phyloP scores from a whole-genome alignment of 1,140 invertebrate species.

The Pachypeltis micranthus region DNA sequence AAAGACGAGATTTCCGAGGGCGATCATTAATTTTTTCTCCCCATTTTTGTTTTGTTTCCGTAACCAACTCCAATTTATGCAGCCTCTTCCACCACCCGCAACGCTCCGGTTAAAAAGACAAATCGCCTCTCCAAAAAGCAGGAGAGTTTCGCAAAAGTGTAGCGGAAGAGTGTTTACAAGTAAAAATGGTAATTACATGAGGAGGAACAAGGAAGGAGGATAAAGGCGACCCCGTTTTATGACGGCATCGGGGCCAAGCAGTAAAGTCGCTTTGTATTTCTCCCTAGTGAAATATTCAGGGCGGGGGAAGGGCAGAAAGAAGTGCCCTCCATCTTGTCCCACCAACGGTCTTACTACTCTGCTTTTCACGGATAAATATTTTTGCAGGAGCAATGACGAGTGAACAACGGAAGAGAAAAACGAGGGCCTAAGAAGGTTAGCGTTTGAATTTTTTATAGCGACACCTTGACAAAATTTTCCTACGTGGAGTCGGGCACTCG shows the following conservation, averaged over 20 bases:
- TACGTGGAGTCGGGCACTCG: not conserved
- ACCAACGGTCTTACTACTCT: not conserved
- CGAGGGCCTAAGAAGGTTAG: too few species aligned
- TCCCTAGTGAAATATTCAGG: conserved; percentile 2
- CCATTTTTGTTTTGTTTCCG: too few species aligned
- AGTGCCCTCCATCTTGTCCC: too few species aligned
- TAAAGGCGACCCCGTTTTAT: not conserved
- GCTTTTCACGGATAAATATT: conserved; percentile 1
- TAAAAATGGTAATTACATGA: conserved; percentile 10
- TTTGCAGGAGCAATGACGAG: conserved; percentile 4
- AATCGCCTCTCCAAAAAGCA: too few species aligned
- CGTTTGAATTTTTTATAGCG: conserved; percentile 1
- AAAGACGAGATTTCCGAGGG: too few species aligned
- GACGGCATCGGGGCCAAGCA: not conserved
- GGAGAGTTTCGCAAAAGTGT: too few species aligned
- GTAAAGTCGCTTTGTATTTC: conserved; percentile 3
- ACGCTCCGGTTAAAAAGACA: too few species aligned
- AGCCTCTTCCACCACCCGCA: too few species aligned
- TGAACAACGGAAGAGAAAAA: too few species aligned
- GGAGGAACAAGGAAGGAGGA: not conserved
- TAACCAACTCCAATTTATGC: too few species aligned
- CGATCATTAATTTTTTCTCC: too few species aligned
- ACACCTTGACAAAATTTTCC: conserved; percentile 4
- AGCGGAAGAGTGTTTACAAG: conserved; percentile 5
- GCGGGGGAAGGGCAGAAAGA: too few species aligned